A percentile compares a stretch with the other conserved stretches of the same genome.
phyloP scores from a whole-genome alignment of 2,797 vertebrate species.

The Semotilus atromaculatus region DNA sequence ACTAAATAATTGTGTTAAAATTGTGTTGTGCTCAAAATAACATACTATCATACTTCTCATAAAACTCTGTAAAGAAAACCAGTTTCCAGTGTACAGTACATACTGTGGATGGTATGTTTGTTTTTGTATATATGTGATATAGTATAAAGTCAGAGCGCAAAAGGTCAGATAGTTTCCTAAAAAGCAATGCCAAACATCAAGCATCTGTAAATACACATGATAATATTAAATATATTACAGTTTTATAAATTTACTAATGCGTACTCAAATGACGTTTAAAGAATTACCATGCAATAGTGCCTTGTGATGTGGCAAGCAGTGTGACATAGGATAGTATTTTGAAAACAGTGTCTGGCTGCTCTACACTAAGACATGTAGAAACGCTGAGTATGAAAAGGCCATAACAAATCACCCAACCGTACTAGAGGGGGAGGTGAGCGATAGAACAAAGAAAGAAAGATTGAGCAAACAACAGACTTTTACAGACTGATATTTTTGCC shows the following conservation, averaged over 20 bases:
- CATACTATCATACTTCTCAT: background rate
- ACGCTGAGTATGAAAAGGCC: conserved; percentile 30
- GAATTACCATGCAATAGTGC: background rate
- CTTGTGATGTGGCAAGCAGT: background rate
- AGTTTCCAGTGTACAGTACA: background rate
- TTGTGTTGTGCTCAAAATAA: background rate
- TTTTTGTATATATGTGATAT: background rate
- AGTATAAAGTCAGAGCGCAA: background rate
- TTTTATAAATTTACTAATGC: background rate
- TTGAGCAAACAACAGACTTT: conserved; percentile 9
- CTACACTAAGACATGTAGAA: conserved; percentile 27
- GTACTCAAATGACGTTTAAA: background rate
- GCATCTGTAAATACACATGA: background rate
- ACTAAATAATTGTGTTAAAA: background rate
- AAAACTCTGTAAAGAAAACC: background rate
- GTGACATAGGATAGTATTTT: background rate
- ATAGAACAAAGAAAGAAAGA: background rate
- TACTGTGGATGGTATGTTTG: background rate
- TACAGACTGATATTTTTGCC: background rate
- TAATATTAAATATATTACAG: background rate
- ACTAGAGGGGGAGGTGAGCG: conserved; percentile 25
- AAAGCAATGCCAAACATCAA: background rate
- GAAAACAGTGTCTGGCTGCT: conserved; percentile 18
- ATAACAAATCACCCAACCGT: conserved; percentile 54
- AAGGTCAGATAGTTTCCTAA: background rate